These are phyloP conservation scores for Xanthostigma xanthostigma DNA, from an alignment of 2,888 invertebrate species.

Conservation along the genomic window DNA sequence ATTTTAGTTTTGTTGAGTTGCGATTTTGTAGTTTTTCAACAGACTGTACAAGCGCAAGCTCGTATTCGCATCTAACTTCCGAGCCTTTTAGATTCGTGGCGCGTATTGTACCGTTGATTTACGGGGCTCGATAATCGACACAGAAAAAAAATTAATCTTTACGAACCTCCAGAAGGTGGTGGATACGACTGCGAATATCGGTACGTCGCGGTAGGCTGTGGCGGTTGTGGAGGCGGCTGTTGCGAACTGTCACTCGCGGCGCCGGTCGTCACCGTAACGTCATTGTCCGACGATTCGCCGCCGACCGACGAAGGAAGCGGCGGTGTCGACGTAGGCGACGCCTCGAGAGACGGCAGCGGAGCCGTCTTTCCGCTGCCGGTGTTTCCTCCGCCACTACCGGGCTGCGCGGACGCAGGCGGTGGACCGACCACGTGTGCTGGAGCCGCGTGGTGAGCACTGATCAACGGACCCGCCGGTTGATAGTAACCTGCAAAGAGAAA, in stretches of 20 bases:
- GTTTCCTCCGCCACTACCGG: conserved; percentile 35
- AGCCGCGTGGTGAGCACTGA: conserved; percentile 42
- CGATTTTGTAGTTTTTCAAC: too few species aligned
- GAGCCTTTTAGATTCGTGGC: too few species aligned
- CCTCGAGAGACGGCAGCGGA: conserved; percentile 31
- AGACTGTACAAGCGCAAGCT: too few species aligned
- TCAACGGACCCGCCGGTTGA: conserved; percentile 84
- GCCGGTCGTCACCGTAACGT: conserved; percentile 26
- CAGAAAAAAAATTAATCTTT: too few species aligned
- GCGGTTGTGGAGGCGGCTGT: conserved; percentile 30
- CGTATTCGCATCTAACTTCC: too few species aligned
- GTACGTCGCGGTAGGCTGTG: conserved; percentile 33
- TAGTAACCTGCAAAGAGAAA: conserved; percentile 56
- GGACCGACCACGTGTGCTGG: not conserved
- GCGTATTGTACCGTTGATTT: too few species aligned
- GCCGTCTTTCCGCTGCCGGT: conserved; percentile 25
- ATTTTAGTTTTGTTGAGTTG: too few species aligned
- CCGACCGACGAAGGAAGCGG: conserved; percentile 31
- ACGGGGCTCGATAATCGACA: too few species aligned
- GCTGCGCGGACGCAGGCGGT: conserved; percentile 23
- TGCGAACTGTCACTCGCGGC: conserved; percentile 30
- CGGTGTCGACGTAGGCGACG: conserved; percentile 33
- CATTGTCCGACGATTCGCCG: conserved; percentile 30
- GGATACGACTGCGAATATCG: conserved; percentile 35
- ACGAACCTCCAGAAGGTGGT: conserved; percentile 24